These are phyloP conservation scores for Centroberyx gerrardi DNA, from an alignment of 2,797 vertebrate species.

Conservation along the genomic window DNA sequence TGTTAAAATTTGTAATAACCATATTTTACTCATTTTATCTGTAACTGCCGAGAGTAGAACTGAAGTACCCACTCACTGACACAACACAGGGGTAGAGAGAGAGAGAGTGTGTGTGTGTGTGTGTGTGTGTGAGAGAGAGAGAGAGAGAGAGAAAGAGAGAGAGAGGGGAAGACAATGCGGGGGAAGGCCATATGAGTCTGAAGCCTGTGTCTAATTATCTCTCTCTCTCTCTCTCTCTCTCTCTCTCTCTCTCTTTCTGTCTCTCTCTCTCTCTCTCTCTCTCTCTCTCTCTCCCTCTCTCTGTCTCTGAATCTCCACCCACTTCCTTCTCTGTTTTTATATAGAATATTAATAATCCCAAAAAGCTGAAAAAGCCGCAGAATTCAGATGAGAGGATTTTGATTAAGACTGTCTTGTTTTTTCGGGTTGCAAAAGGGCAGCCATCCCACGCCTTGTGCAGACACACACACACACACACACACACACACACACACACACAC, in stretches of 20 bases:
- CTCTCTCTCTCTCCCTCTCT: too few species aligned
- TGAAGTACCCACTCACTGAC: background rate
- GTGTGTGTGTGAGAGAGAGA: too few species aligned
- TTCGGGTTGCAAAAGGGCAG: constrained; percentile 23
- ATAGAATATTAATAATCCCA: constrained; percentile 35
- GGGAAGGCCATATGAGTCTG: too few species aligned
- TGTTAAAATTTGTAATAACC: background rate
- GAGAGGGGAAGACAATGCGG: too few species aligned
- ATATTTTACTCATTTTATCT: background rate
- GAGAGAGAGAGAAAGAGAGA: too few species aligned
- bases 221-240: too few species aligned
- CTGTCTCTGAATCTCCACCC: background rate
- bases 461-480: background rate
- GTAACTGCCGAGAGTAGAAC: background rate
- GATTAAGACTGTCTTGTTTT: constrained; percentile 19
- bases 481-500: background rate
- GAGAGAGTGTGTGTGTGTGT: background rate
- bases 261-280: background rate
- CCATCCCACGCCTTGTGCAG: constrained; percentile 45
- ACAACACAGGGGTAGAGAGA: background rate
- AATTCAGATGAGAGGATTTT: constrained; percentile 17
- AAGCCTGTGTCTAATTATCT: too few species aligned
- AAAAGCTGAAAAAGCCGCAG: background rate
- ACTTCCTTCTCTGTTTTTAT: background rate
- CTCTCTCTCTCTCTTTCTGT: too few species aligned